phyloP scores from a whole-genome alignment of 1,140 invertebrate genomes.

The Ooceraea biroi region DNA sequence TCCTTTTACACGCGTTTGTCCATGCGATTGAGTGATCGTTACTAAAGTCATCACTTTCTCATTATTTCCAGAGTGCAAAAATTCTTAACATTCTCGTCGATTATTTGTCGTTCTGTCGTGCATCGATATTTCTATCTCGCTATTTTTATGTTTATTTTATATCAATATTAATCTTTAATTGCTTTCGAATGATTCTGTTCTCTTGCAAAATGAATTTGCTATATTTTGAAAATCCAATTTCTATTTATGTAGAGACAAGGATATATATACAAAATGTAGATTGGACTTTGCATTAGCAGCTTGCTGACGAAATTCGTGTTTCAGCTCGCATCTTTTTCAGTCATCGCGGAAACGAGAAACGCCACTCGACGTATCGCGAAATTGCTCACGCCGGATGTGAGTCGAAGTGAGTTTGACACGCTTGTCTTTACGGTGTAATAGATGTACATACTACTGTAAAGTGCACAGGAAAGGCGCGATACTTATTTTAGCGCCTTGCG shows the following conservation, averaged over 20 bases:
- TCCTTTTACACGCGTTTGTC: not conserved
- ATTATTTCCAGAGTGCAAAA: not conserved
- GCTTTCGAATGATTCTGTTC: no score
- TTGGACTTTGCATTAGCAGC: no score
- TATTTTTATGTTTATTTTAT: no score
- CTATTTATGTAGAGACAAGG: no score
- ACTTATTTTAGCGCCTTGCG: constrained; percentile 27
- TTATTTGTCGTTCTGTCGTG: no score
- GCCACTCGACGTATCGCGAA: not conserved
- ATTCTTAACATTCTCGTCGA: not conserved
- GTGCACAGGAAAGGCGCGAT: constrained; percentile 18
- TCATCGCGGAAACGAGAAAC: not conserved
- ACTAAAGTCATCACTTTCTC: not conserved
- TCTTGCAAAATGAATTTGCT: no score
- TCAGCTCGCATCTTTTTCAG: not conserved
- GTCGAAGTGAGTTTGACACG: constrained; percentile 35
- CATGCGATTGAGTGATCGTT: not conserved
- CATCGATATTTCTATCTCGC: no score
- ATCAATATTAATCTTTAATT: no score
- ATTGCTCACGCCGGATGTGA: not conserved
- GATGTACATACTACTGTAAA: constrained; percentile 15
- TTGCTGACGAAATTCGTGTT: no score
- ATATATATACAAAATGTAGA: no score
- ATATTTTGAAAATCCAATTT: no score
- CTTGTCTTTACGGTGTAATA: constrained; percentile 29